A percentile compares a stretch with the other conserved stretches of the same genome.
phyloP scores from a whole-genome alignment of 2,888 invertebrate genomes.

The Sinodicranocentrus sp. region DNA sequence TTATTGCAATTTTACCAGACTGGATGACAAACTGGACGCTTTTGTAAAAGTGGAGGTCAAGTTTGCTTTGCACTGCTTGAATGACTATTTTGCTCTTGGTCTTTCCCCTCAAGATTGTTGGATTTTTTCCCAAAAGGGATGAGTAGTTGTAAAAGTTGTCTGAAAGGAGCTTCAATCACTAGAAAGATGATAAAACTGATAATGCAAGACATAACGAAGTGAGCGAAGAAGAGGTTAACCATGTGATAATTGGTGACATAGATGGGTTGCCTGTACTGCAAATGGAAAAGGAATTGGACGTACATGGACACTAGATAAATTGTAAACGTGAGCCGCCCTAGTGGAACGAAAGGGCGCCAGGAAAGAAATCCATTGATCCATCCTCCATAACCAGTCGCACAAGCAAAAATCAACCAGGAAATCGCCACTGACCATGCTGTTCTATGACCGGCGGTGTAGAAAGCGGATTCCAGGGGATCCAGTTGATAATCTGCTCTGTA shows the following conservation, averaged over 20 bases:
- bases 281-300: slow-evolving; percentile 70
- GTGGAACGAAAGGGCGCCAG: slow-evolving; percentile 89
- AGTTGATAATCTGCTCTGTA: slow-evolving; percentile 63
- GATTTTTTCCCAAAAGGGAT: too few relatives aligned
- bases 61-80: too few relatives aligned
- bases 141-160: slow-evolving; percentile 61
- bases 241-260: slow-evolving; percentile 42
- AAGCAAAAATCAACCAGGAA: slow-evolving; percentile 76
- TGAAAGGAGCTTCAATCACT: slow-evolving; percentile 68
- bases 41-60: too few relatives aligned
- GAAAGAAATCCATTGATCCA: slow-evolving; percentile 89
- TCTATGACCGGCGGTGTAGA: slow-evolving; percentile 68
- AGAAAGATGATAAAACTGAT: slow-evolving; percentile 60
- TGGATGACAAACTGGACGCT: too few relatives aligned
- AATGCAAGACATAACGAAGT: slow-evolving; percentile 65
- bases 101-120: too few relatives aligned
- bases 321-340: slow-evolving; percentile 95
- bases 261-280: slow-evolving; percentile 61
- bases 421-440: slow-evolving; percentile 73
- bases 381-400: slow-evolving; percentile 79
- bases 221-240: slow-evolving; percentile 67
- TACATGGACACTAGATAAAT: slow-evolving; percentile 85
- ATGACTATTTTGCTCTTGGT: too few relatives aligned
- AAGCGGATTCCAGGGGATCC: slow-evolving; percentile 54
- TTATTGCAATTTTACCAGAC: too few relatives aligned